phyloP scores from a whole-genome alignment of 1,140 invertebrate species.

The Cotesia glomerata region DNA sequence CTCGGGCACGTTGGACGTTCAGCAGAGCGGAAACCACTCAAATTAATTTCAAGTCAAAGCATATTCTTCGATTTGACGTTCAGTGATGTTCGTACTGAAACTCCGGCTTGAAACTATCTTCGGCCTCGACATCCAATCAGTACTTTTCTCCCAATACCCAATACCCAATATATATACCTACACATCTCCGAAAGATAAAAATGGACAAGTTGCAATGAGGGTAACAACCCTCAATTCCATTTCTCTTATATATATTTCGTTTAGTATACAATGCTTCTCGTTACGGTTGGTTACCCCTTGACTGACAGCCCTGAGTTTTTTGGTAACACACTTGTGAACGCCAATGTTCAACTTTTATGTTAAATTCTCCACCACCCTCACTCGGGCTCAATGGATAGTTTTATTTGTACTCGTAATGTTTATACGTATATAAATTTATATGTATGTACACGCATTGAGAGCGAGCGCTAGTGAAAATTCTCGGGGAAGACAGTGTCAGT shows the following conservation, averaged over 20 bases:
- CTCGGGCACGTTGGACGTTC: conserved; percentile 16
- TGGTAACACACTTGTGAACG: conserved; percentile 17
- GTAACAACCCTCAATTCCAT: conserved; percentile 42
- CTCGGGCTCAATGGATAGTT: too few species aligned
- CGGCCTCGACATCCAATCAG: conserved; percentile 55
- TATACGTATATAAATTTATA: too few species aligned
- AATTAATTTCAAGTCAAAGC: conserved; percentile 62
- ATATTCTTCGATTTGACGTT: conserved; percentile 56
- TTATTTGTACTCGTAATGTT: too few species aligned
- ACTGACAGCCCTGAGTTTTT: conserved; percentile 52
- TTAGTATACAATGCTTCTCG: conserved; percentile 51
- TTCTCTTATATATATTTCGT: conserved; percentile 40
- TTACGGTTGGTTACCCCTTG: conserved; percentile 58
- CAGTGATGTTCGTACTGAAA: too few species aligned
- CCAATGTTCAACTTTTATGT: conserved; percentile 6
- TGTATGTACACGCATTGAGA: not conserved
- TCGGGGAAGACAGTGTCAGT: conserved; percentile 34
- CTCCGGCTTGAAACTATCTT: not conserved
- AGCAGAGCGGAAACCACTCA: conserved; percentile 55
- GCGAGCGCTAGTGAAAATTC: conserved; percentile 26
- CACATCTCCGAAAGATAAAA: not conserved
- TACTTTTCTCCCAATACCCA: conserved; percentile 25
- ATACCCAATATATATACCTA: not conserved
- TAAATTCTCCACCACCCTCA: not conserved
- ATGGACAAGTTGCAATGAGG: not conserved